Evolutionary conservation across 2,797 vertebrate species (phyloP), one percentile per base, ranked within the genome.

Genomic region (Schizothorax lantsangensis): DNA sequence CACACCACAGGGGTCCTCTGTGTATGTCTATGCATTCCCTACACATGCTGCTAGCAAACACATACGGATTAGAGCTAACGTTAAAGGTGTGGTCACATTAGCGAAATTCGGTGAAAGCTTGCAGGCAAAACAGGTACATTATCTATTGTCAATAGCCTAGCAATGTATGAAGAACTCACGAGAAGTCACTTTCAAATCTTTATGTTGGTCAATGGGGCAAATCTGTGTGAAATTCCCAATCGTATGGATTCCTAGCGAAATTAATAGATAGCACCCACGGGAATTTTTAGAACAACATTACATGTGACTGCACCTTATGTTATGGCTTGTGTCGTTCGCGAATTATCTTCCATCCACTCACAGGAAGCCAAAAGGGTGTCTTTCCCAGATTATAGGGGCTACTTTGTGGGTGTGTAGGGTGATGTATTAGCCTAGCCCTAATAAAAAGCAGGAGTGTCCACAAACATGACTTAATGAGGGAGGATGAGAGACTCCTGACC

Each of bases 1-100:
- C 87, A 92, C 97, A 95, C 96, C 88, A 96, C 96, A 95, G 97
- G 98, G 96, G 95, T 96, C 95, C 96, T 95, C 96, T 95, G 95
- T 97, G 95, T 92, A 89, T 43, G 87, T 83, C 59, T 68, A 79
- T 89, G 84, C 45, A 73, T 84, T 83, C 87, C 71, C 79, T 74
- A 83, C 88, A 90, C 90, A 92, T 91, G 89, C 90, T 89, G 91
- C 90, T 91, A 91, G 90, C 89, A 84, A 84, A 86, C 84, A 83
- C 86, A 82, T 68, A 86, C 68, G 59, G 80, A 87, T 84, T 81
- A 81, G 81, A 47, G 66, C 89, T 62, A 77, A 86, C 57, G n/a
- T 40, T 52, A 49, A 69, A 81, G 64, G 45, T 81, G 45, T 3
- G 12, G 11, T 9, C 40, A 36, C 43, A 10, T 82, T 38, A 68